Percentiles rank a stretch among this genome's conserved stretches.
These are phyloP conservation scores for Rhyacichthys aspro DNA, from an alignment of 2,797 vertebrate species.

Conservation along the genomic window DNA sequence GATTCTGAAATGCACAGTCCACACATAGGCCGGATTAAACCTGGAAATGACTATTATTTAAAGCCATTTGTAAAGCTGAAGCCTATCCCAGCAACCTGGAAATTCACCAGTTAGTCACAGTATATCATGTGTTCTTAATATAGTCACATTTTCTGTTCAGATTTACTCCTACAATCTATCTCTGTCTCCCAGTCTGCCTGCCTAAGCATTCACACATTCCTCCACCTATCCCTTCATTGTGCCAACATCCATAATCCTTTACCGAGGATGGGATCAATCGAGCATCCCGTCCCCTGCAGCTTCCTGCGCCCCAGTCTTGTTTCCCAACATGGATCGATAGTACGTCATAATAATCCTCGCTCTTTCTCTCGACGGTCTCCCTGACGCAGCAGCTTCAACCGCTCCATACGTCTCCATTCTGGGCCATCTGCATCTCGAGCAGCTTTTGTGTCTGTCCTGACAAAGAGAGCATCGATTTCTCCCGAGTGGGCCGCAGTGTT, in stretches of 20 bases:
- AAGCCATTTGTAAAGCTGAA: too few species aligned
- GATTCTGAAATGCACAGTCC: slow-evolving; percentile 23
- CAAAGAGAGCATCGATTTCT: slow-evolving; percentile 52
- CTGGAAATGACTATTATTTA: too few species aligned
- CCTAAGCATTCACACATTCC: slow-evolving; percentile 23
- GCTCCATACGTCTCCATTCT: slow-evolving; percentile 33
- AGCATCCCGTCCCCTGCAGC: slow-evolving; percentile 43
- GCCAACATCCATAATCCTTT: slow-evolving; percentile 40
- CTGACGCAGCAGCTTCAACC: slow-evolving; percentile 24
- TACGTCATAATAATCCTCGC: slow-evolving; percentile 42
- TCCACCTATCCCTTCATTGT: slow-evolving; percentile 15
- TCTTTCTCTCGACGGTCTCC: slow-evolving; percentile 3
- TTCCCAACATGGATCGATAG: slow-evolving; percentile 56
- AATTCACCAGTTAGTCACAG: neutral
- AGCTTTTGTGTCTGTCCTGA: slow-evolving; percentile 20
- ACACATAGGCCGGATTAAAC: slow-evolving; percentile 40
- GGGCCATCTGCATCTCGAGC: slow-evolving; percentile 39
- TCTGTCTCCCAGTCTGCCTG: slow-evolving; percentile 20
- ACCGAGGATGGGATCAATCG: slow-evolving; percentile 32
- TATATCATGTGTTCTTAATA: too few species aligned
- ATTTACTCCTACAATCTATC: slow-evolving; percentile 15
- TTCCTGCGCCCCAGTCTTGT: slow-evolving; percentile 40
- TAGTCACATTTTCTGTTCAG: too few species aligned
- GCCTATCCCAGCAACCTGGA: slow-evolving; percentile 17
- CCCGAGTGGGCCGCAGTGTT: slow-evolving; percentile 1